A percentile compares a stretch with the other conserved stretches of the same genome.
Conservation (phyloP, 2,797 vertebrate genomes). For the Petrocephalus schoutedeni region DNA sequence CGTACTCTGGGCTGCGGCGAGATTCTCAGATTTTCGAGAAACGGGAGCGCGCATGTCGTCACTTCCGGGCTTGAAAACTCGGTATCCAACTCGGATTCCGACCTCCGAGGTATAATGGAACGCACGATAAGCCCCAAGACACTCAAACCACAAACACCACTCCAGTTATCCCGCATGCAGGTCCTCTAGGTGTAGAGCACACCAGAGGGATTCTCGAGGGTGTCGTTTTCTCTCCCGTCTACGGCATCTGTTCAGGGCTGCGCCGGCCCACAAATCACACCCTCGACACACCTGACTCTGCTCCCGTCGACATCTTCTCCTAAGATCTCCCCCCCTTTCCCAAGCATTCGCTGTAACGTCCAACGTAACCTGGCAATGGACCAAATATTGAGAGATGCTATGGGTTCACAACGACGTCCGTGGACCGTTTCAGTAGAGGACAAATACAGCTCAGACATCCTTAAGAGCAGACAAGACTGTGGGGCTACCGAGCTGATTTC, state of each 20-base stretch:
- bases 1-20: no score
- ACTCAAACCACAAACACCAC: background rate
- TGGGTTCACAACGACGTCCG: background rate
- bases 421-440: background rate
- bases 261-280: background rate
- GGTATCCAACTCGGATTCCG: no score
- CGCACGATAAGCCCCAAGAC: background rate
- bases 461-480: background rate
- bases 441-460: background rate
- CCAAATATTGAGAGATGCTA: background rate
- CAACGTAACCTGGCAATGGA: background rate
- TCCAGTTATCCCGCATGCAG: background rate
- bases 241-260: background rate
- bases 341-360: background rate
- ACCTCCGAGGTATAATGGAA: no score
- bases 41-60: no score
- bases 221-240: background rate
- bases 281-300: background rate
- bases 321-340: background rate
- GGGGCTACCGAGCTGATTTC: background rate
- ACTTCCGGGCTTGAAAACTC: no score
- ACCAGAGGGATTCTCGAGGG: background rate
- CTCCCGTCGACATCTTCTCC: background rate
- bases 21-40: no score
- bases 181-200: background rate